Base-by-base conservation (phyloP, 2,888 invertebrate species). In the Actias luna region DNA sequence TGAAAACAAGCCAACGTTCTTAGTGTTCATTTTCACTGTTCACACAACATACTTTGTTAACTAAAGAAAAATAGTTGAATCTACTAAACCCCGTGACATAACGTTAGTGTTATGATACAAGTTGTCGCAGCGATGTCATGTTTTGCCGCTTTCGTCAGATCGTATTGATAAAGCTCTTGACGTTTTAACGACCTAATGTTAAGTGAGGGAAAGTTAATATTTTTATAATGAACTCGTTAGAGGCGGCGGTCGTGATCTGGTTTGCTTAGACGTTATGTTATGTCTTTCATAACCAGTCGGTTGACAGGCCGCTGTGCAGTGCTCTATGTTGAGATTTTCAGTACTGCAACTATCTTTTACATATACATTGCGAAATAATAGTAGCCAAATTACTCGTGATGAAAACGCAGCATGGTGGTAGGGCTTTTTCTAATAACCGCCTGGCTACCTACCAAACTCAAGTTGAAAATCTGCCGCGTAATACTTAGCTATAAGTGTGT, bases 191-290 rank as follows among this genome's bases (percentile, higher is more conserved):
- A 55, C 12, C 7, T 25, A 25, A 22, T 55, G 8, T 55, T 57
- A 63, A 60, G 46, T 64, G 58, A 65, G 65, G 62, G 69, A 69
- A 69, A 69, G 66, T 50, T 61, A 63, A 55, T 50, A 63, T 64
- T 64, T 63, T 63, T 46, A 63, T 65, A 62, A 61, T 50, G 58
- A 39, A 29, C 55, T 55, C n/a, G 55, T 29, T 55, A 55, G n/a
- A 22, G 27, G 55, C 55, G 14, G n/a, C 55, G 14, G n/a, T 55
- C 14, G 42, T 16, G 18, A 2, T 55, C 55, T 55, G 16, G 55
- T 8, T 50, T n/a, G n/a, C n/a, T n/a, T 50, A 50, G 46, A 50
- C 12, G 12, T 55, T 55, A 29, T 55, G 29, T 55, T 46, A 46
- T 27, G 27, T 16, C 29, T 55, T 29, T 29, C 55, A 55, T 55